Conservation (phyloP, 2,888 invertebrate genomes). For the Ophion obscuratus region DNA sequence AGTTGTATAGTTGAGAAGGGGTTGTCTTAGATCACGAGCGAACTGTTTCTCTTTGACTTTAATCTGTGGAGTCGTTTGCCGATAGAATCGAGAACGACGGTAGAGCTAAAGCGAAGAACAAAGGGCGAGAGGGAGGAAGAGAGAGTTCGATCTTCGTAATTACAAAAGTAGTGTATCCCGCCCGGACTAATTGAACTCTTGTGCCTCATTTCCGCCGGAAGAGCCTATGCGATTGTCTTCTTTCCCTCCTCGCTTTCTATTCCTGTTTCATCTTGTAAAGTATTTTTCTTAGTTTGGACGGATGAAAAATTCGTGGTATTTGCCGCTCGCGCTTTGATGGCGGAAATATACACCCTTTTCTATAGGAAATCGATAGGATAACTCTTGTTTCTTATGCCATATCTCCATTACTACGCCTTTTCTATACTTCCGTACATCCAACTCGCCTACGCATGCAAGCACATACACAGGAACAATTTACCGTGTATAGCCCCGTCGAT, state of each 20-base stretch:
- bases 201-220: constrained; percentile 42
- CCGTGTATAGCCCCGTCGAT: too few species aligned
- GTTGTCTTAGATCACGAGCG: constrained; percentile 49
- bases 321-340: too few species aligned
- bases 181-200: constrained; percentile 55
- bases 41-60: constrained; percentile 64
- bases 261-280: neutral
- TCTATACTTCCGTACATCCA: neutral
- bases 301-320: too few species aligned
- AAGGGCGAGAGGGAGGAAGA: constrained; percentile 8
- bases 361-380: too few species aligned
- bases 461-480: too few species aligned
- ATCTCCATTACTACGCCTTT: neutral
- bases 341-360: too few species aligned
- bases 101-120: neutral
- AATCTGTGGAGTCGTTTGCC: constrained; percentile 58
- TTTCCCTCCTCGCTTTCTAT: constrained; percentile 6
- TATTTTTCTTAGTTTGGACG: too few species aligned
- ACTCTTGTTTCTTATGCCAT: neutral
- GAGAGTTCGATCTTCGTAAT: constrained; percentile 60
- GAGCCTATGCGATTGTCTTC: constrained; percentile 37
- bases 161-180: constrained; percentile 56
- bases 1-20: constrained; percentile 23
- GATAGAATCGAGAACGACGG: constrained; percentile 57
- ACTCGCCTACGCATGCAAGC: too few species aligned